phyloP scores from a whole-genome alignment of 2,113 vertebrate species.

The Paradisaea rubra region DNA sequence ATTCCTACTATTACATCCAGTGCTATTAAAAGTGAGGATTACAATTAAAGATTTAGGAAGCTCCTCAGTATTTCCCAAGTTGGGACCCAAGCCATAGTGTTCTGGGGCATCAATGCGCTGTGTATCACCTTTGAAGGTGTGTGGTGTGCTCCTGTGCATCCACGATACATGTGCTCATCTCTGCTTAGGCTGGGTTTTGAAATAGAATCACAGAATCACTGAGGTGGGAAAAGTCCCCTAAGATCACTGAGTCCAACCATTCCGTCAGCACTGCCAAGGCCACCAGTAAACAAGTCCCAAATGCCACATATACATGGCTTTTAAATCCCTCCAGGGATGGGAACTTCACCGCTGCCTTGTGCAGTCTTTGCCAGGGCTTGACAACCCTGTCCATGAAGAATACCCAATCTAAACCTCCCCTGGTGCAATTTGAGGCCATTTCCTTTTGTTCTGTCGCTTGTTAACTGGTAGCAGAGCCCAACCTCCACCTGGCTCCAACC shows the following conservation, averaged over 20 bases:
- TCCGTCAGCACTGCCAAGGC: neutral
- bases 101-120: neutral
- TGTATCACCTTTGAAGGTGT: neutral
- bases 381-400: neutral
- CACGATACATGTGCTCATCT: rapidly evolving
- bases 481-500: neutral
- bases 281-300: neutral
- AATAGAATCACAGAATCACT: neutral
- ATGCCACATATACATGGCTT: neutral
- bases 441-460: neutral
- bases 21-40: neutral
- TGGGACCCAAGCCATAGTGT: neutral
- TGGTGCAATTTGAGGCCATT: neutral
- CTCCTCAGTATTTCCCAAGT: neutral
- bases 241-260: neutral
- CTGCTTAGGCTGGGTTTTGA: neutral
- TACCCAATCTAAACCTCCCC: neutral
- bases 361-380: neutral
- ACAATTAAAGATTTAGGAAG: neutral
- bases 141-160: rapidly evolving
- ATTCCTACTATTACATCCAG: neutral
- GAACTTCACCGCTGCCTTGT: neutral
- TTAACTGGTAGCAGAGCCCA: neutral
- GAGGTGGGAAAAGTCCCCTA: neutral
- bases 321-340: neutral